These are phyloP conservation scores for Chalcosyrphus nemorum DNA, from an alignment of 2,888 invertebrate genomes.

Conservation along the genomic window DNA sequence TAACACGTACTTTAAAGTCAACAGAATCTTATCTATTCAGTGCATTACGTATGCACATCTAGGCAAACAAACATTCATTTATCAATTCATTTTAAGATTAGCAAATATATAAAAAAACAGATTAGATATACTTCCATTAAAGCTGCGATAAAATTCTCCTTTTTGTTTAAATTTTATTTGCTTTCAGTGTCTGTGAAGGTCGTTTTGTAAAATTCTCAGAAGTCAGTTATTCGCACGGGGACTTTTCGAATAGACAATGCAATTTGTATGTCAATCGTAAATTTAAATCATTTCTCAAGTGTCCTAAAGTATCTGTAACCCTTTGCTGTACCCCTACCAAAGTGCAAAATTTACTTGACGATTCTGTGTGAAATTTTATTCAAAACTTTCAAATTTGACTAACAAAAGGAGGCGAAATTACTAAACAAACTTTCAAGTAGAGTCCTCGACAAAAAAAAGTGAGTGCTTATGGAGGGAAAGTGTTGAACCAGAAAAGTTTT, in stretches of 20 bases:
- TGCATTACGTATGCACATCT: slow-evolving; percentile 36
- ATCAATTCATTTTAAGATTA: slow-evolving; percentile 37
- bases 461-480: neutral
- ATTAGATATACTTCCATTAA: slow-evolving; percentile 25
- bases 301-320: neutral
- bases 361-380: neutral
- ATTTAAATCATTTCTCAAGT: neutral
- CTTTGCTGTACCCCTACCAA: too few species aligned
- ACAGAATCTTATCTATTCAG: neutral
- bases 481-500: too few species aligned
- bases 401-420: neutral
- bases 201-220: slow-evolving; percentile 2
- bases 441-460: neutral
- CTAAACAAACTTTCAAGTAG: neutral
- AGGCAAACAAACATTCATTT: slow-evolving; percentile 8
- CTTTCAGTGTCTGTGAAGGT: slow-evolving; percentile 21
- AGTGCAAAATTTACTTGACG: too few species aligned
- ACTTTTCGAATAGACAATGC: neutral
- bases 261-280: neutral
- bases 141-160: neutral
- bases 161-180: neutral
- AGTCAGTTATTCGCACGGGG: slow-evolving; percentile 5
- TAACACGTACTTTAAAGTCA: neutral
- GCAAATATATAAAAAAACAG: neutral
- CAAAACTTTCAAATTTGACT: neutral